Base-by-base conservation (phyloP, 2,888 invertebrate genomes). In the Aporophyla nigra region DNA sequence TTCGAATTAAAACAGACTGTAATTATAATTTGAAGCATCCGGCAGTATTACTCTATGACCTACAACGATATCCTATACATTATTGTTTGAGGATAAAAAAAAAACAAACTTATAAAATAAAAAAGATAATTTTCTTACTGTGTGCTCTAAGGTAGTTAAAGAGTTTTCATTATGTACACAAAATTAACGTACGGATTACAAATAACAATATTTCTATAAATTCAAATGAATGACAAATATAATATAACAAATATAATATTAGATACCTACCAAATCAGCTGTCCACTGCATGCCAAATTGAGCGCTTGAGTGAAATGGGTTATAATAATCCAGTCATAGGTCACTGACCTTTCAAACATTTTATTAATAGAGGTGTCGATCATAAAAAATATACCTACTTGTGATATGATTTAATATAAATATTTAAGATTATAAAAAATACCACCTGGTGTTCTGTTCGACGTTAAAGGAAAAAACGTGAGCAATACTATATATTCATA, bases 321-420 rank as follows among this genome's bases (percentile, higher is more conserved):
- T 46, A 78, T 72, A 63, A 80, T 59, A 83, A 84, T 76, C 49
- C 40, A 62, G 27, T n/a, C 19, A 68, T 66, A 63, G 78, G 70
- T 84, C 78, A 76, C 66, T 78, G 68, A 84, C 72, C 84, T 76
- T 73, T 51, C 58, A 71, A 76, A 61, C 14, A 5, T 58, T 63
- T 56, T 61, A 85, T 77, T 63, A 71, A 74, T 74, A 71, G 14
- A 67, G 14, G 21, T 46, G 24, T 65, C 33, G 65, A 69, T 65
- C 53, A 51, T 53, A 14, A 54, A 21, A 61, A 53, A 58, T 67
- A 27, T 49, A 33, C 7, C n/a, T 19, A 27, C 16, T 68, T 61
- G 19, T 58, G 0, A 71, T 72, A n/a, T 56, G 2, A 67, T 74
- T 53, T 70, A 78, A 71, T 62, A 61, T 71, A 79, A 79, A 71